A percentile compares a stretch with the other conserved stretches of the same genome.
phyloP scores from a whole-genome alignment of 2,888 invertebrate species.

The Malthinus seriepunctatus region DNA sequence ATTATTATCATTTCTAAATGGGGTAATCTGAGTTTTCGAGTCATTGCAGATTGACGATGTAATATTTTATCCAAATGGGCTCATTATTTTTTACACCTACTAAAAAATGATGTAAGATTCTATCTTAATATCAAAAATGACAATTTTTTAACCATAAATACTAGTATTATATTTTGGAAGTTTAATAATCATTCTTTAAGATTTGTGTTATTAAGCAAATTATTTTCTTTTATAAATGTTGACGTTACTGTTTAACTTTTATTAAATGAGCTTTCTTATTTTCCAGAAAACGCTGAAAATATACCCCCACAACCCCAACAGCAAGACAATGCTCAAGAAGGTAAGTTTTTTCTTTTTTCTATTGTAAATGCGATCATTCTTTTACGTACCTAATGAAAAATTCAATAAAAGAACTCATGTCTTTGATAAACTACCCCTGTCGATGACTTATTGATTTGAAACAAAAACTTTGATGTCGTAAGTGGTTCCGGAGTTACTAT shows the following conservation, averaged over 20 bases:
- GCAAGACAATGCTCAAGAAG: conserved; percentile 3
- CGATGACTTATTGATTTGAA: no score
- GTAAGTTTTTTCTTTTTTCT: conserved; percentile 4
- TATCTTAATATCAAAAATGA: conserved; percentile 14
- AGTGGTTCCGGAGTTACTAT: no score
- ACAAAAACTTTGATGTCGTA: no score
- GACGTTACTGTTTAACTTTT: background rate
- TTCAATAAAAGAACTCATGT: no score
- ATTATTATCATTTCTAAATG: conserved; percentile 20
- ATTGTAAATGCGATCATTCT: background rate
- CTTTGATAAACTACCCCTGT: no score
- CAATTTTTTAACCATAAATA: conserved; percentile 6
- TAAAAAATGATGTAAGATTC: conserved; percentile 21
- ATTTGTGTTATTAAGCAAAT: conserved; percentile 1
- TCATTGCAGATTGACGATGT: conserved; percentile 20
- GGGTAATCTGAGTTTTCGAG: conserved; percentile 22
- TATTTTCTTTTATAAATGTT: conserved; percentile 7
- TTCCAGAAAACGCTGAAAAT: conserved; percentile 21
- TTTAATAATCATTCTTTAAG: background rate
- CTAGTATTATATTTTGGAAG: background rate
- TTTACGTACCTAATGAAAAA: background rate
- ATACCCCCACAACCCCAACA: conserved; percentile 3
- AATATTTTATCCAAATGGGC: conserved; percentile 22
- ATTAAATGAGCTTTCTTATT: conserved; percentile 7
- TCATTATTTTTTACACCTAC: conserved; percentile 24